Percentiles rank a stretch among this genome's conserved stretches.
These are phyloP conservation scores for Prionace glauca DNA, from an alignment of 2,797 vertebrate species.

Conservation along the genomic window DNA sequence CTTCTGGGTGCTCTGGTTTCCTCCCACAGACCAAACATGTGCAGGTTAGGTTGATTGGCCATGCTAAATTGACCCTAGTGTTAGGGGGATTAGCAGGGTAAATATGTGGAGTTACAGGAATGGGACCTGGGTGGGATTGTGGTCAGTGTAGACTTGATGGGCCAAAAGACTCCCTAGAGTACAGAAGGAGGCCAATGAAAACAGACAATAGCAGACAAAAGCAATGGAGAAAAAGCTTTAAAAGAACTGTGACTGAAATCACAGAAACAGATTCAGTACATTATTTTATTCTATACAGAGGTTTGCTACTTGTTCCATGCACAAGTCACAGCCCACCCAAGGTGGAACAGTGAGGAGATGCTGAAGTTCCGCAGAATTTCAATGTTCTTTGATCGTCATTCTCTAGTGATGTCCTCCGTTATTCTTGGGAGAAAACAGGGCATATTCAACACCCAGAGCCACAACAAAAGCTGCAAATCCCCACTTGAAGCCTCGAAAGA, in stretches of 20 bases:
- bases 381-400: constrained; percentile 12
- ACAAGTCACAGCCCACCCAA: background rate
- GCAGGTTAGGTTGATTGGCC: no score
- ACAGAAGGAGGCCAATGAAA: no score
- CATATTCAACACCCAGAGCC: constrained; percentile 78
- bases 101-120: no score
- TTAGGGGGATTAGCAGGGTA: no score
- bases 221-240: background rate
- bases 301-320: background rate
- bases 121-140: no score
- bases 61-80: no score
- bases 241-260: background rate
- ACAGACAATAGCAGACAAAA: background rate
- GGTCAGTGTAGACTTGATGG: no score
- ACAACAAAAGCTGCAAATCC: constrained; percentile 84
- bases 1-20: no score
- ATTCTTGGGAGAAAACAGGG: constrained; percentile 71
- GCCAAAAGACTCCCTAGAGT: no score
- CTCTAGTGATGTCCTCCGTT: constrained; percentile 63
- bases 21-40: no score
- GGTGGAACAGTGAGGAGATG: background rate
- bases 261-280: background rate
- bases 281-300: constrained; percentile 1
- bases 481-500: constrained; percentile 81
- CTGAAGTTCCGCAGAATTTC: background rate